Percentiles rank a stretch among this genome's conserved stretches.
phyloP scores from a whole-genome alignment of 2,888 invertebrate species.

The Drosophila siamana region DNA sequence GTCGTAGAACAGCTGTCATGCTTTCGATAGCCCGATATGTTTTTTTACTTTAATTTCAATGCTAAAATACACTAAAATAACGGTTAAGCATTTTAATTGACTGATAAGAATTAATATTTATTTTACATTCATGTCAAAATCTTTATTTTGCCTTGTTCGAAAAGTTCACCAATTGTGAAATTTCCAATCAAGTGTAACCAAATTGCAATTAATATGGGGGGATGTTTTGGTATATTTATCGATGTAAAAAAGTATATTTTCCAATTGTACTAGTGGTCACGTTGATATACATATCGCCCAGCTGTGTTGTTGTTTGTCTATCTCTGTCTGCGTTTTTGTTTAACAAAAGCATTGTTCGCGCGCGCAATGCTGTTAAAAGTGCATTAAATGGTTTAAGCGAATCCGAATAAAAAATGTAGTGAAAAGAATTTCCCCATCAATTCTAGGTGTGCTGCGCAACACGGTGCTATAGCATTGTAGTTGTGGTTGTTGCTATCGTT shows the following conservation, averaged over 20 bases:
- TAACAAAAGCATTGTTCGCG: slow-evolving; percentile 75
- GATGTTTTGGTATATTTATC: neutral
- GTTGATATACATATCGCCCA: slow-evolving; percentile 39
- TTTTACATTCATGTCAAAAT: too few species aligned
- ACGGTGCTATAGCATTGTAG: slow-evolving; percentile 61
- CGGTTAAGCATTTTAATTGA: too few species aligned
- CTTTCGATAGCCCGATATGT: too few species aligned
- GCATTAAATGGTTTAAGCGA: slow-evolving; percentile 43
- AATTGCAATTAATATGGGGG: neutral
- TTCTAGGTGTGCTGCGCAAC: slow-evolving; percentile 57
- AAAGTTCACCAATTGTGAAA: neutral
- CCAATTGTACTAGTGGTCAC: neutral
- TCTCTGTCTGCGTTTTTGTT: slow-evolving; percentile 68
- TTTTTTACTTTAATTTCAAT: too few species aligned
- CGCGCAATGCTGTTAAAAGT: slow-evolving; percentile 68
- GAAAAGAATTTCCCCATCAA: slow-evolving; percentile 26
- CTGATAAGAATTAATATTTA: too few species aligned
- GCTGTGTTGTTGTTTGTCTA: slow-evolving; percentile 71
- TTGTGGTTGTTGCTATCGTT: slow-evolving; percentile 22
- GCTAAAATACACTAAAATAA: too few species aligned
- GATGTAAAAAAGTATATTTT: slow-evolving; percentile 1
- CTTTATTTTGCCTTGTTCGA: neutral
- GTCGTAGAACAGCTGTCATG: slow-evolving; percentile 43
- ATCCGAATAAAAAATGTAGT: slow-evolving; percentile 61
- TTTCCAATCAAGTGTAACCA: neutral